Conservation (phyloP, 2,888 invertebrate genomes). For the Zhengitettix transpicula region DNA sequence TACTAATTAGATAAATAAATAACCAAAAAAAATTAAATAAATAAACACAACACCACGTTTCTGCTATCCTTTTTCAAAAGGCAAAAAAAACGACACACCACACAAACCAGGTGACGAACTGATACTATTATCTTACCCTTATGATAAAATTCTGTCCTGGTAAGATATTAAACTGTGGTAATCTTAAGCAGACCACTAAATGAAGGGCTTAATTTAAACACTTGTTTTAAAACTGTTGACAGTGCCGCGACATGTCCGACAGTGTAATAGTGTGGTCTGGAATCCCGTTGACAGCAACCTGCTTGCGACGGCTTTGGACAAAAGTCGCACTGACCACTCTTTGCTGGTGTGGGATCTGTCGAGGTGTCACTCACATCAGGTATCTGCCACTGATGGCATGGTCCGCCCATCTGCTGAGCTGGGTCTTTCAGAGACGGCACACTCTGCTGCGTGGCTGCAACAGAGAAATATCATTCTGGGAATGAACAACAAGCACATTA, state of each 20-base stretch:
- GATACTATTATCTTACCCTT: constrained; percentile 2
- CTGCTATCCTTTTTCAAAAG: too few species aligned
- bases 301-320: constrained; percentile 75
- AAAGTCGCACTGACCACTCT: constrained; percentile 75
- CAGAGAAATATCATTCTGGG: constrained; percentile 69
- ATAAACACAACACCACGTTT: too few species aligned
- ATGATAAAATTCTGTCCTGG: neutral
- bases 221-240: constrained; percentile 14
- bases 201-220: too few species aligned
- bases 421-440: constrained; percentile 67
- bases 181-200: too few species aligned
- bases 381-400: constrained; percentile 31
- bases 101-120: too few species aligned
- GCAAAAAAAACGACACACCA: too few species aligned
- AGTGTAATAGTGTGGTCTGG: constrained; percentile 80
- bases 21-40: too few species aligned
- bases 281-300: constrained; percentile 66
- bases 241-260: constrained; percentile 71
- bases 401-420: constrained; percentile 52
- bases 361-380: constrained; percentile 18
- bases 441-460: constrained; percentile 71
- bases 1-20: too few species aligned
- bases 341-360: constrained; percentile 78
- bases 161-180: neutral
- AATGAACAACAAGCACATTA: constrained; percentile 75